phyloP scores from a whole-genome alignment of 2,113 vertebrate species.

The Myrmecobius fasciatus region DNA sequence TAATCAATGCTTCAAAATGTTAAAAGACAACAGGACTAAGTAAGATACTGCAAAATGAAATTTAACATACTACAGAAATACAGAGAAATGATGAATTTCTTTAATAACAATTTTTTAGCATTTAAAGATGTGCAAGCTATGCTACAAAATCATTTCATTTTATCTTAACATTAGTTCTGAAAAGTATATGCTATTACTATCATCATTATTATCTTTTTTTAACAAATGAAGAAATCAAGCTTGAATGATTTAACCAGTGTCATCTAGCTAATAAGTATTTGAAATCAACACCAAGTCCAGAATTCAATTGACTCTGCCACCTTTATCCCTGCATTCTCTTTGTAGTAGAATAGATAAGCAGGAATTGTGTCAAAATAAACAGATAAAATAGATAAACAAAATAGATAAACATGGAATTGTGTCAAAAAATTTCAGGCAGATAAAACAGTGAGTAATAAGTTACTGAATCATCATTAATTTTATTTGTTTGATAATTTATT shows the following conservation, averaged over 20 bases:
- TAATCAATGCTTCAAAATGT: not conserved
- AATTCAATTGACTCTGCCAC: not conserved
- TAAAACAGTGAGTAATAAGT: not conserved
- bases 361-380: not conserved
- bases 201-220: not conserved
- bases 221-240: conserved; percentile 40
- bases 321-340: not conserved
- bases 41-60: not conserved
- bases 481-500: not conserved
- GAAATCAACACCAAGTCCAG: not conserved
- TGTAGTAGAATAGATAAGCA: not conserved
- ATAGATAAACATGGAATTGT: no score
- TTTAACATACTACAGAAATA: not conserved
- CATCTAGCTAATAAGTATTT: not conserved
- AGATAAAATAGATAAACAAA: not conserved
- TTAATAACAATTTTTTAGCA: not conserved
- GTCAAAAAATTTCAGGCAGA: not conserved
- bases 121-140: not conserved
- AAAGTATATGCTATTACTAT: conserved; percentile 1
- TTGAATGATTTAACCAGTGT: not conserved
- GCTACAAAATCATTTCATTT: not conserved
- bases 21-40: not conserved
- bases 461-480: not conserved
- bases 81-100: not conserved
- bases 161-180: not conserved